A percentile compares a stretch with the other conserved stretches of the same genome.
Conservation (phyloP, 2,797 vertebrate genomes). For the Apogon talboti region DNA sequence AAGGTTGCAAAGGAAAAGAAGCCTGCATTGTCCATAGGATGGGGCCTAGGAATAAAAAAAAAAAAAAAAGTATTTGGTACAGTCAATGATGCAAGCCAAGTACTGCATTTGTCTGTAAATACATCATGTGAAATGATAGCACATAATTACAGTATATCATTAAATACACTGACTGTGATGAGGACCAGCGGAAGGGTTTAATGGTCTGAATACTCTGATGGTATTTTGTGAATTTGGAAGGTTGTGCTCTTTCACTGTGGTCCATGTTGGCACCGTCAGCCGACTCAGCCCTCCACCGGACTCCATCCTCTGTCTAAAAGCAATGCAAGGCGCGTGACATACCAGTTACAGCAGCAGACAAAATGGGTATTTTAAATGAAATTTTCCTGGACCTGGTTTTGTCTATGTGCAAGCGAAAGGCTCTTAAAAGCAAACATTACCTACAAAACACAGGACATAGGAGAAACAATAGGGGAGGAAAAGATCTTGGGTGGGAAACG, state of each 20-base stretch:
- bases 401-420: neutral
- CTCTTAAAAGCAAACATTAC: neutral
- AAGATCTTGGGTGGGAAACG: constrained; percentile 8
- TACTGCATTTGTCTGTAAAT: neutral
- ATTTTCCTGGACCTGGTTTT: neutral
- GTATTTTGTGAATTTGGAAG: constrained; percentile 64
- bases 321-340: no score
- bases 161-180: constrained; percentile 66
- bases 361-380: no score
- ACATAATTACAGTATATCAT: neutral
- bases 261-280: constrained; percentile 36
- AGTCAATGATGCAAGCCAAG: neutral
- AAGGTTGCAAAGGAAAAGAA: constrained; percentile 83
- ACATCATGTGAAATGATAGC: neutral
- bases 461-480: constrained; percentile 37
- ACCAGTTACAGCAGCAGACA: no score
- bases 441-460: constrained; percentile 37
- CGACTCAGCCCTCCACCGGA: constrained; percentile 18
- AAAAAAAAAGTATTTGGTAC: neutral
- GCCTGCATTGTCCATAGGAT: constrained; percentile 83
- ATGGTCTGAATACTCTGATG: constrained; percentile 71
- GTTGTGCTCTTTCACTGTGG: constrained; percentile 17
- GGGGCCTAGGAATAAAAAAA: constrained; percentile 61
- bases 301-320: constrained; percentile 15
- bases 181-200: constrained; percentile 77